Evolutionary conservation across 2,888 invertebrate genomes (phyloP), one percentile per base, ranked within the genome.

Genomic region (Dione vanillae): DNA sequence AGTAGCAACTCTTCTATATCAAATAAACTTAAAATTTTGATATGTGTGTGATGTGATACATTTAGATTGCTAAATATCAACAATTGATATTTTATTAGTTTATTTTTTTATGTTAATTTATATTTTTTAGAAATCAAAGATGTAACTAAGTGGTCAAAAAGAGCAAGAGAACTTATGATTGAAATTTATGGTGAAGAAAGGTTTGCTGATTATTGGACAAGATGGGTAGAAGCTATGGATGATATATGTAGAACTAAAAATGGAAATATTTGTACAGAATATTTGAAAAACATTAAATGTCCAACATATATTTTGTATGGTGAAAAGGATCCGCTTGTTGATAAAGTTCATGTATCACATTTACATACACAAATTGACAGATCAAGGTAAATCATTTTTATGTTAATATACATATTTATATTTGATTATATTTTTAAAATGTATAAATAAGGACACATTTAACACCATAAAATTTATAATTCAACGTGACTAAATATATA

Each of bases 261-360:
- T 43, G 97, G 97, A 0, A 94, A 98, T 80, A 94, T 98, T 74
- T 98, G 97, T 83, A 95, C 94, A 71, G 87, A 93, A 3, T 84
- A 94, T 41, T 81, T 98, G 49, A 84, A 93, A 2, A 90, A 95
- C 59, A 96, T 98, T 20, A 91, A 92, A 66, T 96, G 96, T 75
- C 96, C 96, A 0, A 97, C 97, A 0, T 94, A 97, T 20, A 96
- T 98, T 76, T 81, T 98, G 56, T 97, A 98, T 81, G 98, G 98
- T 0, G 94, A 95, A 75, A 96, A 97, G 82, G 98, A 98, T 88
- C 95, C 96, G 0, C 91, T 98, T 89, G 95, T 98, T 2, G 95
- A 96, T 1, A 83, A 90, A 20, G 95, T 96, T 73, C 98, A 98
- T 90, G 94, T 96, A 0, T 92, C 95, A 0, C 96, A 96, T 88